Percentiles rank a stretch among this genome's conserved stretches.
phyloP scores from a whole-genome alignment of 2,113 vertebrate species.

The Panthera leo region DNA sequence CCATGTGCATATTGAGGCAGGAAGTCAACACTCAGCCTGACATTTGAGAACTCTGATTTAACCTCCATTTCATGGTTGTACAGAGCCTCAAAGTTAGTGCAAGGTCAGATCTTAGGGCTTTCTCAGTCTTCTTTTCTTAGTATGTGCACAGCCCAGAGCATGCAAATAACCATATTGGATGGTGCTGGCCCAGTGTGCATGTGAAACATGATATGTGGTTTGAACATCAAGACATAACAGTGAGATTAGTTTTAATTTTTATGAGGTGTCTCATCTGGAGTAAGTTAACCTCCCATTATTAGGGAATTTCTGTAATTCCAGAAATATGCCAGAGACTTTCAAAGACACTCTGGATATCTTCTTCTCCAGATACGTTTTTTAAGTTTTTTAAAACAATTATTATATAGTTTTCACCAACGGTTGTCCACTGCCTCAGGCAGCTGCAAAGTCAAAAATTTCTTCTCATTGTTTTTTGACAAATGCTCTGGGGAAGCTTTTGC shows the following conservation, averaged over 20 bases:
- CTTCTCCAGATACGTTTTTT: neutral
- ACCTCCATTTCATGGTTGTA: neutral
- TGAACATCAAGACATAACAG: neutral
- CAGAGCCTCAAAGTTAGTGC: neutral
- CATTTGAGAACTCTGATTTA: neutral
- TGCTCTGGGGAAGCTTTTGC: neutral
- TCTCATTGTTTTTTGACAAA: neutral
- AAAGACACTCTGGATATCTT: neutral
- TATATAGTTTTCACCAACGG: neutral
- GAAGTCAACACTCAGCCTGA: neutral
- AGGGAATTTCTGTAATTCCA: neutral
- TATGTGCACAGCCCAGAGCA: neutral
- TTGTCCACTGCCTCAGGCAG: neutral
- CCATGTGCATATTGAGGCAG: neutral
- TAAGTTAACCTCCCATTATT: neutral
- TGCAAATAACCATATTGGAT: neutral
- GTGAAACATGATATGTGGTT: neutral
- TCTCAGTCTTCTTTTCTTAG: neutral
- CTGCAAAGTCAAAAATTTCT: neutral
- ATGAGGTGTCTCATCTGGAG: neutral
- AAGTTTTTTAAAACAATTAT: neutral
- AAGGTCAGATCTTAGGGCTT: neutral
- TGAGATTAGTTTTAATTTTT: neutral
- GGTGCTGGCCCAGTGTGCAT: fast-evolving
- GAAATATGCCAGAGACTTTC: neutral